Base-by-base conservation (phyloP, 2,797 vertebrate species). In the Coccyzus lansbergi region DNA sequence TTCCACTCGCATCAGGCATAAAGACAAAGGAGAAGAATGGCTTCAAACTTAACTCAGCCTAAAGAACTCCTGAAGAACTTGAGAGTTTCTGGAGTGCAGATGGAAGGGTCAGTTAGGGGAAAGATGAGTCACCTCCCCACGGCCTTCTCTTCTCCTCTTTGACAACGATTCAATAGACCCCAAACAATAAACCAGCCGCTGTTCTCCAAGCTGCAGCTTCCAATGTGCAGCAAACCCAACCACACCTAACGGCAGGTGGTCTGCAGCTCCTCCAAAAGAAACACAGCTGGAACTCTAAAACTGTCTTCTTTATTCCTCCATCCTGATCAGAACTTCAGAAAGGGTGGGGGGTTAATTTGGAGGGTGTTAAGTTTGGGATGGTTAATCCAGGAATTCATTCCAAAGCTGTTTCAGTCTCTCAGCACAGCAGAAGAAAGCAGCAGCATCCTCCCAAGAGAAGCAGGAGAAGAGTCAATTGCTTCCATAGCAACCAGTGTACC, bases 401-500 rank as follows among this genome's bases (percentile, higher is more conserved):
- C 25, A 24, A 71, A 92, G 20, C 28, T 13, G 42, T 31, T 75
- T 55, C 70, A 59, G 83, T 11, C 59, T 33, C 69, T 7, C 34
- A 6, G 2, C 5, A 9, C 0, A 1, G 60, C 51, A 60, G 58
- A 69, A 82, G 76, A 60, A 83, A 59, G 21, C 40, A 40, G 63
- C 14, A 12, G 51, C 11, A 10, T 31, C 63, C 86, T 93, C 83
- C 17, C 51, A 86, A 21, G 53, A 84, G 56, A 15, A 75, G 68
- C 0, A 0, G 0, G 2, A 93, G 31, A 18, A 9, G 81, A 86
- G 65, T 88, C 92, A 88, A 88, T 80, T 0, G 36, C 62, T 91
- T 34, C 95, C 93, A 94, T 76, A 33, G 95, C 88, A 94, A 95
- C 90, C 13, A 0, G 9, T 6, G 4, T 12, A 65, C 53, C 33